phyloP scores from a whole-genome alignment of 2,797 vertebrate species.

The Sardinella longiceps region DNA sequence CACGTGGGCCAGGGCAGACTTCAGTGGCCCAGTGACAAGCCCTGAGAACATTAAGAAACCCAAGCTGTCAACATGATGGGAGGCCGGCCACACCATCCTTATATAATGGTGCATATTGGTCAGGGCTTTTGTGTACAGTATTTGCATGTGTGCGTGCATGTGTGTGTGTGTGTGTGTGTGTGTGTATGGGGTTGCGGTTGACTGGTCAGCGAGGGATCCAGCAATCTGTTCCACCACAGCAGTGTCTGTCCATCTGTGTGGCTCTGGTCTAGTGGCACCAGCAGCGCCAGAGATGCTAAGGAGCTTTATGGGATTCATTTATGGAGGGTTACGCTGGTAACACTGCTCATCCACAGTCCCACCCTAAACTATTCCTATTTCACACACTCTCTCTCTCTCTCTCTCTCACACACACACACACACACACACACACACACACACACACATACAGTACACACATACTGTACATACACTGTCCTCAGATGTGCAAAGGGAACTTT shows the following conservation, averaged over 20 bases:
- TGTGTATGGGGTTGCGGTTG: constrained; percentile 28
- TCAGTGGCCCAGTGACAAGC: constrained; percentile 18
- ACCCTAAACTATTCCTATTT: not conserved
- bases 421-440: constrained; percentile 7
- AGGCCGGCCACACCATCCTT: not conserved
- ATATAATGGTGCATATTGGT: constrained; percentile 29
- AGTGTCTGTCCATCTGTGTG: constrained; percentile 40
- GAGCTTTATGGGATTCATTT: not conserved
- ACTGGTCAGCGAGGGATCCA: constrained; percentile 34
- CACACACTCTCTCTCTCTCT: not conserved
- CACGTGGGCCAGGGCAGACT: constrained; percentile 17
- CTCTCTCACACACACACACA: constrained; percentile 2
- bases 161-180: constrained; percentile 17
- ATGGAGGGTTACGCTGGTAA: constrained; percentile 33
- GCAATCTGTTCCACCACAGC: constrained; percentile 45
- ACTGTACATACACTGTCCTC: too few relatives aligned
- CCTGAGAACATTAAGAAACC: constrained; percentile 1
- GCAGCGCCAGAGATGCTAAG: constrained; percentile 11
- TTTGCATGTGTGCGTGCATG: too few relatives aligned
- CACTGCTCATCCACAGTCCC: not conserved
- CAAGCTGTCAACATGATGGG: not conserved
- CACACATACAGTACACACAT: too few relatives aligned
- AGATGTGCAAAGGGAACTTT: not conserved
- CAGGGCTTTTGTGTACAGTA: constrained; percentile 8
- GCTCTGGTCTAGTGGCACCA: constrained; percentile 32